A percentile compares a stretch with the other conserved stretches of the same genome.
Evolutionary conservation across 2,797 vertebrate genomes (phyloP).

Genomic region (Ammospiza maritima): DNA sequence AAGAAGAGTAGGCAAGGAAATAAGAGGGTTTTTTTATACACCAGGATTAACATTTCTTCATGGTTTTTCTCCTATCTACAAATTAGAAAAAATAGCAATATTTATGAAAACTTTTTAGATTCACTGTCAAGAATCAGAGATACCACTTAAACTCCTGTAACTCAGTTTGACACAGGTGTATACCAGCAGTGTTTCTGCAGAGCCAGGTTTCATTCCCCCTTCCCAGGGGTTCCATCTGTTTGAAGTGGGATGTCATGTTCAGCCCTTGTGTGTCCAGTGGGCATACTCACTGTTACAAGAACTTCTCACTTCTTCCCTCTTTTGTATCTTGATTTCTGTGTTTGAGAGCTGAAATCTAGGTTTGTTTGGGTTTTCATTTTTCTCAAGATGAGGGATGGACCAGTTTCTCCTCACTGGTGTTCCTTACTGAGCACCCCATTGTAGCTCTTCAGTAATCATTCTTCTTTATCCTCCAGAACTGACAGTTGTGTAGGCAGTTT

Average conservation of each 20-base stretch:
- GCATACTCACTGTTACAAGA: not conserved
- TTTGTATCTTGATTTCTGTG: not conserved
- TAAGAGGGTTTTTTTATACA: not conserved
- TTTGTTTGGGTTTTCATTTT: not conserved
- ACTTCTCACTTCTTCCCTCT: not conserved
- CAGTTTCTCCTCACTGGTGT: not conserved
- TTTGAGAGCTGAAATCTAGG: not conserved
- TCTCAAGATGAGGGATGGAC: not conserved
- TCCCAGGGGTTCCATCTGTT: not conserved
- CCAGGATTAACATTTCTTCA: not conserved
- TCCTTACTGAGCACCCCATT: not conserved
- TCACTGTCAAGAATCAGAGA: not conserved
- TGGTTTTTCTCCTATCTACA: not conserved
- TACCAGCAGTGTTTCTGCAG: not conserved
- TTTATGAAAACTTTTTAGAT: not conserved
- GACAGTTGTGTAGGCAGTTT: slow-evolving; percentile 42
- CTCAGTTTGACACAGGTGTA: not conserved
- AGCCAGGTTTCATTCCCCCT: not conserved
- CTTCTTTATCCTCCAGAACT: not conserved
- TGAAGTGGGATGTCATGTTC: not conserved
- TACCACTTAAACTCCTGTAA: not conserved
- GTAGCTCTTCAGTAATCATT: not conserved
- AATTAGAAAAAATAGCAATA: not conserved
- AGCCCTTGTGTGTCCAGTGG: not conserved
- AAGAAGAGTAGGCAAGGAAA: slow-evolving; percentile 8